Percentiles rank a stretch among this genome's conserved stretches.
Evolutionary conservation across 92 coral and sea anemone species (phyloP).

Genomic region (Siderastrea siderea): DNA sequence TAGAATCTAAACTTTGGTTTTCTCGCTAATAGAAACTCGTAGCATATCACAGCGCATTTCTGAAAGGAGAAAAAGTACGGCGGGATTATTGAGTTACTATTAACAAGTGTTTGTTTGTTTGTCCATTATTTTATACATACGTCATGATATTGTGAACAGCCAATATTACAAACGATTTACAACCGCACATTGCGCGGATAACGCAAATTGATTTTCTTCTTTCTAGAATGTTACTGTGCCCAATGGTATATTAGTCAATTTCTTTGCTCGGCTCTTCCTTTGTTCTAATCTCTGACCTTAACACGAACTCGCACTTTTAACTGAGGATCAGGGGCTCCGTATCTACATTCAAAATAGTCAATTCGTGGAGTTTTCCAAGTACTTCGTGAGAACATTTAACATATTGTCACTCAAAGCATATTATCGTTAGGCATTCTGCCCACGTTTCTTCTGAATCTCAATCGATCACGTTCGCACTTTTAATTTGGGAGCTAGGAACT

Average conservation of each 20-base stretch:
- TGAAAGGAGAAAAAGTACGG: too few relatives aligned
- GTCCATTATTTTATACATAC: neutral
- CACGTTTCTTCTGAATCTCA: too few relatives aligned
- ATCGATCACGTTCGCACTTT: too few relatives aligned
- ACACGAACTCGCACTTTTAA: too few relatives aligned
- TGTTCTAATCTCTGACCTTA: too few relatives aligned
- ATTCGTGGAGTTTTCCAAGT: neutral
- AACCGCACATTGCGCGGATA: neutral
- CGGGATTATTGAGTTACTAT: neutral
- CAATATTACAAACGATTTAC: neutral
- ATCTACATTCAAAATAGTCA: too few relatives aligned
- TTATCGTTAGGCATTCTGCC: too few relatives aligned
- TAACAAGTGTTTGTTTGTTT: neutral
- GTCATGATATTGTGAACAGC: neutral
- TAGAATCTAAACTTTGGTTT: too few relatives aligned
- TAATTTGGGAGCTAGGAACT: too few relatives aligned
- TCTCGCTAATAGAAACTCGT: too few relatives aligned
- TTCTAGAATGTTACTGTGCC: neutral
- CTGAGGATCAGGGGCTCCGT: too few relatives aligned
- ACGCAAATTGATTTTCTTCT: neutral
- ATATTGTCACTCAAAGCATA: neutral
- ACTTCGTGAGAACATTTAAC: neutral
- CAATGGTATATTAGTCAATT: neutral
- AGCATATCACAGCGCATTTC: too few relatives aligned
- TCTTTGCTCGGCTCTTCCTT: neutral